Evolutionary conservation across 2,113 vertebrate genomes (phyloP).

Genomic region (Ailurus styani): DNA sequence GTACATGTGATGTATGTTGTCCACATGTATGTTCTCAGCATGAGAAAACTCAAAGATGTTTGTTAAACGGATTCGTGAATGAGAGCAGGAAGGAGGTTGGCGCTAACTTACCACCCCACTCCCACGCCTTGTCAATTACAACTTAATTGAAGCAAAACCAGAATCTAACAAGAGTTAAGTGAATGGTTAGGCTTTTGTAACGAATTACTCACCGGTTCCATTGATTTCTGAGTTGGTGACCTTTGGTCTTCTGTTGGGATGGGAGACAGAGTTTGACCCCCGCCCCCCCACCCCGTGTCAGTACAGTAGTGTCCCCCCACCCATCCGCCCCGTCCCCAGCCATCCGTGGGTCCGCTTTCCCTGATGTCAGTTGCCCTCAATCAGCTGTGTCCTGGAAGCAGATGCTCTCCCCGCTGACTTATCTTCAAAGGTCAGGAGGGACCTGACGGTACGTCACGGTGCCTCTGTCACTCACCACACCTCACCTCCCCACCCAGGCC

Average conservation of each 20-base stretch:
- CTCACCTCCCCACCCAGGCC: not conserved
- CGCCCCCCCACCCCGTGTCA: rapidly evolving
- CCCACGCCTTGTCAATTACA: not conserved
- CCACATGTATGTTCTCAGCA: not conserved
- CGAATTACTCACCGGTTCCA: not conserved
- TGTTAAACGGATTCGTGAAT: not conserved
- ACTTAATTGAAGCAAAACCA: not conserved
- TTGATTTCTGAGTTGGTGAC: not conserved
- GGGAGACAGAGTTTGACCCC: not conserved
- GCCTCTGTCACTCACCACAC: not conserved
- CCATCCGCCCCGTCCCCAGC: rapidly evolving
- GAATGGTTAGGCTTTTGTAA: not conserved
- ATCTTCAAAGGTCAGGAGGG: not conserved
- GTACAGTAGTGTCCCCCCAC: no score
- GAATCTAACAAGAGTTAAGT: not conserved
- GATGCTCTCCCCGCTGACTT: not conserved
- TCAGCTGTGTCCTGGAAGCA: not conserved
- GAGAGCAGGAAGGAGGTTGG: not conserved
- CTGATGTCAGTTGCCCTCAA: not conserved
- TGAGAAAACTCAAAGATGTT: not conserved
- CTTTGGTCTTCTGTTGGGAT: not conserved
- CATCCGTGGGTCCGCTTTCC: not conserved
- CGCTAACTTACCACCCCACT: no score
- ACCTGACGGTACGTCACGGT: not conserved
- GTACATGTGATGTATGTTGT: not conserved